Base-by-base conservation (phyloP, 2,797 vertebrate species). In the Sebastes reedi region DNA sequence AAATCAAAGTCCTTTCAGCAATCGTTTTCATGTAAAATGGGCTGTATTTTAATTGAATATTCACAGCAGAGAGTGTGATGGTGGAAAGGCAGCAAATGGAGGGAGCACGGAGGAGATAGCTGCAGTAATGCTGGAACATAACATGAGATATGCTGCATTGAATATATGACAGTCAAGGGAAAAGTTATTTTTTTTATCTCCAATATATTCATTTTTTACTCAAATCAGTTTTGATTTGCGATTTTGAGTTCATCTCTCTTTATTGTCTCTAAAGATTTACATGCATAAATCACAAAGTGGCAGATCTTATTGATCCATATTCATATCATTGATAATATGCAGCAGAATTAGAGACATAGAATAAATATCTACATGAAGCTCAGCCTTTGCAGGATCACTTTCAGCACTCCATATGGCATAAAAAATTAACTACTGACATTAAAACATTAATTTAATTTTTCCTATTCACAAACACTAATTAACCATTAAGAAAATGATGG, bases 1-100 rank as follows among this genome's bases (percentile, higher is more conserved):
- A 91, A 93, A 93, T 94, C 89, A 92, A 92, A 92, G 88, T 81
- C 91, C 79, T 89, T 93, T 94, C 90, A 93, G 84, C 71, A 25
- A 72, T 72, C 29, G 82, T 89, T 88, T 85, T 81, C 36, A 84
- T 87, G 89, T 75, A 71, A 92, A 90, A 90, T n/a, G 16, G 67
- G 42, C 61, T 82, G 74, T 79, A 54, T 88, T 90, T 92, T 91
- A 91, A 92, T 91, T 87, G 72, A 90, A 84, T 80, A 75, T 79
- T 82, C 70, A 73, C 52, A 50, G 71, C 58, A 36, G 29, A 36
- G 39, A 62, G 73, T 77, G 85, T 80, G 56, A 72, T 30, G 74
- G 62, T 78, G 79, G 60, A 73, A 69, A 84, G 72, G 72, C 55
- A 68, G 79, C 29, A 64, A 79, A 78, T 58, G 81, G 75, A 61